phyloP scores from a whole-genome alignment of 2,888 invertebrate genomes.

The Omphaloscelis lunosa region DNA sequence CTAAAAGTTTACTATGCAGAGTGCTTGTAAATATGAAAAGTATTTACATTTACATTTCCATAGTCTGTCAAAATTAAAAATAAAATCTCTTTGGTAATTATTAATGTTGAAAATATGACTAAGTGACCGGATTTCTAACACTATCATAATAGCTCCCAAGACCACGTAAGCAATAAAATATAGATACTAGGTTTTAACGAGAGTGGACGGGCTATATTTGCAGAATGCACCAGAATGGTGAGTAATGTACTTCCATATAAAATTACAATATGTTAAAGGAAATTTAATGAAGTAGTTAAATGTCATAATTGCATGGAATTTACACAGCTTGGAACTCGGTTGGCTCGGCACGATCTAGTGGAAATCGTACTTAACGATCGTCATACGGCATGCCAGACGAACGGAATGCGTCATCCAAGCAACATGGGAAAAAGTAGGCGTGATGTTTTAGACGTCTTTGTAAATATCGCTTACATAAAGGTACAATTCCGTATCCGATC shows the following conservation, averaged over 20 bases:
- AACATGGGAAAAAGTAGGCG: not conserved
- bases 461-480: not conserved
- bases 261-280: no score
- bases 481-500: no score
- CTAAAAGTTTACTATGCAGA: constrained; percentile 20
- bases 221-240: not conserved
- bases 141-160: not conserved
- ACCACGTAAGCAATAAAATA: not conserved
- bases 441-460: not conserved
- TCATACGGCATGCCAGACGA: not conserved
- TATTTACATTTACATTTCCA: not conserved
- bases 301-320: no score
- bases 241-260: not conserved
- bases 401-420: not conserved
- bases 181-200: no score
- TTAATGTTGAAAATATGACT: not conserved
- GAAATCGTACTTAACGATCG: not conserved
- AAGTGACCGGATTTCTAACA: not conserved
- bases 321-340: no score
- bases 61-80: not conserved
- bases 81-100: not conserved
- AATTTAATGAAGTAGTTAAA: no score
- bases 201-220: not conserved
- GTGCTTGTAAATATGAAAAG: constrained; percentile 39
- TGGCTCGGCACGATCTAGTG: no score